These are phyloP conservation scores for Noctua pronuba DNA, from an alignment of 2,888 invertebrate genomes.

Conservation along the genomic window DNA sequence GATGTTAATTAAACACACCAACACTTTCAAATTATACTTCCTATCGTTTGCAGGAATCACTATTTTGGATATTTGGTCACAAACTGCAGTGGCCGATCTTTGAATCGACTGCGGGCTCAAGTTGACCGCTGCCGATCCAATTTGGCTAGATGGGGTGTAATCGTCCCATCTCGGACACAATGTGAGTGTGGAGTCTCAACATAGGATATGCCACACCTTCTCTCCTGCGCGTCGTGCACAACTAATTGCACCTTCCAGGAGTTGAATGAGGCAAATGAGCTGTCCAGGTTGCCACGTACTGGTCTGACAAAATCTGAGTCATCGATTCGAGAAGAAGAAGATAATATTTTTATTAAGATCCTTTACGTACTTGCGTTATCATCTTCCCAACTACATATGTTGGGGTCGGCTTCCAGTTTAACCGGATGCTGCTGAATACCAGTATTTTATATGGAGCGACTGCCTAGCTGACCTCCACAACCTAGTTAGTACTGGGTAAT, in stretches of 20 bases:
- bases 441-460: too few species aligned
- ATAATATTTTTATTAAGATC: too few species aligned
- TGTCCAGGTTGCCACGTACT: not conserved
- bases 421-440: too few species aligned
- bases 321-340: not conserved
- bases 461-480: too few species aligned
- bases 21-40: not conserved
- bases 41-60: not conserved
- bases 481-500: too few species aligned
- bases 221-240: not conserved
- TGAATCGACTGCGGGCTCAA: not conserved
- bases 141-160: not conserved
- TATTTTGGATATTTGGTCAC: not conserved
- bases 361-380: too few species aligned
- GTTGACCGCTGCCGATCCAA: not conserved
- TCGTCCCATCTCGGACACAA: not conserved
- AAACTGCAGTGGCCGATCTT: not conserved
- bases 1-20: not conserved
- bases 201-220: not conserved
- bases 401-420: too few species aligned
- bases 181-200: not conserved
- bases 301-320: not conserved
- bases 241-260: not conserved
- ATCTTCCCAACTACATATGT: too few species aligned
- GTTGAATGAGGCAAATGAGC: not conserved